Percentiles rank a stretch among this genome's conserved stretches.
Evolutionary conservation across 2,888 invertebrate genomes (phyloP).

Genomic region (Eumerus sabulonum): DNA sequence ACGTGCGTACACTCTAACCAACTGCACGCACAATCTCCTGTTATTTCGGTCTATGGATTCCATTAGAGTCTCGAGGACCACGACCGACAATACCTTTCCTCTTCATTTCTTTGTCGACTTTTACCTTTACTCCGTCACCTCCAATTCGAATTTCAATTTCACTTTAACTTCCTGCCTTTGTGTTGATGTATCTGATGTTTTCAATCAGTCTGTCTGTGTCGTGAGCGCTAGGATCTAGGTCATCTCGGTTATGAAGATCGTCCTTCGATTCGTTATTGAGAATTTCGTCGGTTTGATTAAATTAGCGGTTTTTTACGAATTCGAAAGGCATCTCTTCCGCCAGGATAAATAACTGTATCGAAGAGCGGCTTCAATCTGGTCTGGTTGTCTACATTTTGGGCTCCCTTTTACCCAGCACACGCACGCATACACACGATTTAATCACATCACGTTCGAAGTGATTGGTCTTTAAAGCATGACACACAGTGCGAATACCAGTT

Average conservation of each 20-base stretch:
- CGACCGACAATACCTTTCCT: background rate
- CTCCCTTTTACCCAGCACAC: constrained; percentile 10
- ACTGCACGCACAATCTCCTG: constrained; percentile 43
- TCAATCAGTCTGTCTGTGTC: no score
- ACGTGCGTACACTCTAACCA: constrained; percentile 38
- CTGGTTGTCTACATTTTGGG: background rate
- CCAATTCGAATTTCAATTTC: background rate
- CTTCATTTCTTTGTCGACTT: background rate
- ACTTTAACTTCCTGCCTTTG: background rate
- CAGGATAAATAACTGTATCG: constrained; percentile 59
- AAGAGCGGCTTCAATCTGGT: constrained; percentile 19
- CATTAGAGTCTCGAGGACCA: constrained; percentile 21
- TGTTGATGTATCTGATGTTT: constrained; percentile 10
- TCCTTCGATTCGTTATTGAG: constrained; percentile 54
- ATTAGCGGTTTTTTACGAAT: constrained; percentile 32
- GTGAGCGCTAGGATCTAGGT: no score
- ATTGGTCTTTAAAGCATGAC: constrained; percentile 72
- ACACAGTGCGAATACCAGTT: constrained; percentile 48
- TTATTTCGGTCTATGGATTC: constrained; percentile 54
- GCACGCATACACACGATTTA: constrained; percentile 70
- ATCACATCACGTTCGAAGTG: constrained; percentile 77
- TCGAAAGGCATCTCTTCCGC: constrained; percentile 55
- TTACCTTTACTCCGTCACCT: background rate
- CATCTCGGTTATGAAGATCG: no score
- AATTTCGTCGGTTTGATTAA: constrained; percentile 63